Evolutionary conservation across 2,113 vertebrate species (phyloP).

Genomic region (Caranx melampygus): DNA sequence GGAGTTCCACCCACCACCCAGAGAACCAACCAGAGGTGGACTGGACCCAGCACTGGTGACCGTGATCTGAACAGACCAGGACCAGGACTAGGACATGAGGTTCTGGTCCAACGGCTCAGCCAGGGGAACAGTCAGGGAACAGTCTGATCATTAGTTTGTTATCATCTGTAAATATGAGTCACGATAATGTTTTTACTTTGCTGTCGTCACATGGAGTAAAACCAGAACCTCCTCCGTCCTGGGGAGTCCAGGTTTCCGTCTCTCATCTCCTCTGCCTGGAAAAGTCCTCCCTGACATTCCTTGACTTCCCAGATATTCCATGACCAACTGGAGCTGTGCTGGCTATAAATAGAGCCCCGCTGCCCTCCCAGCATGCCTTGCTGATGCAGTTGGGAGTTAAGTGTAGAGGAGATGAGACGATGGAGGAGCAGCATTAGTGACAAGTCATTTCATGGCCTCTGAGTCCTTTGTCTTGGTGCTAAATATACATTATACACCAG

Average conservation of each 20-base stretch:
- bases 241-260: background rate
- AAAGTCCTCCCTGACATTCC: background rate
- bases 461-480: constrained; percentile 43
- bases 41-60: no score
- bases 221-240: background rate
- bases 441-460: constrained; percentile 50
- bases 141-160: no score
- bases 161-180: no score
- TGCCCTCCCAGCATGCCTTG: constrained; percentile 52
- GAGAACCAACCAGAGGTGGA: no score
- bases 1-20: no score
- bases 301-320: constrained; percentile 22
- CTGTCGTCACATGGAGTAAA: no score
- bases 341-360: constrained; percentile 53
- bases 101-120: background rate
- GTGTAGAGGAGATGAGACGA: constrained; percentile 25
- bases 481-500: constrained; percentile 35
- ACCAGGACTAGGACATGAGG: background rate
- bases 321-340: background rate
- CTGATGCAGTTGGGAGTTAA: constrained; percentile 27
- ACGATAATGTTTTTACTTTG: no score
- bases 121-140: no score
- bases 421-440: constrained; percentile 36
- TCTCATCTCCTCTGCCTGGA: background rate
- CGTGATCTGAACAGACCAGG: background rate